Conservation (phyloP, 2,888 invertebrate genomes). For the Cryptophagus acutangulus region DNA sequence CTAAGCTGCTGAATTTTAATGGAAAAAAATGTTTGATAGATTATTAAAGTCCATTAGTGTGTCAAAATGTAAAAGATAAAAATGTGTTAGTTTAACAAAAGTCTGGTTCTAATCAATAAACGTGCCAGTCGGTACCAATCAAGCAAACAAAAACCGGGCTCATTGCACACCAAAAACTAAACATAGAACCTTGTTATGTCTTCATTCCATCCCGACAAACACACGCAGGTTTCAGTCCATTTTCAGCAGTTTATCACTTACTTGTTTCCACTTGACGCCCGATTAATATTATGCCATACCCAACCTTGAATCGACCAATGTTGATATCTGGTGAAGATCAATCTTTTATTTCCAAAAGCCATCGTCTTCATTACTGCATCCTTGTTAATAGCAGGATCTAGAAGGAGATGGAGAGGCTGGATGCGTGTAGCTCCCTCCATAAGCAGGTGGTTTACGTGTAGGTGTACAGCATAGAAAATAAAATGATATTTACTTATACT, state of each 20-base stretch:
- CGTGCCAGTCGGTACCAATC: conserved; percentile 34
- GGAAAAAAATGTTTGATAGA: not conserved
- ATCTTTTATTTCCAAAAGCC: conserved; percentile 32
- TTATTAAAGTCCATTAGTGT: not conserved
- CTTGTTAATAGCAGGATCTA: too few species aligned
- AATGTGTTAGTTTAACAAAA: conserved; percentile 19
- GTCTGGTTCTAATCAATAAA: conserved; percentile 30
- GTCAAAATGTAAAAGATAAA: conserved; percentile 11
- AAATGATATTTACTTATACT: conserved; percentile 19
- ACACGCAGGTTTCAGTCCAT: conserved; percentile 46
- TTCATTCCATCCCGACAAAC: conserved; percentile 43
- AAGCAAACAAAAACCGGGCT: conserved; percentile 21
- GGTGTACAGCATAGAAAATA: conserved; percentile 8
- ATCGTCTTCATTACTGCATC: too few species aligned
- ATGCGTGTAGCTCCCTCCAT: too few species aligned
- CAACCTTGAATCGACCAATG: conserved; percentile 40
- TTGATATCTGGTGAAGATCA: conserved; percentile 40
- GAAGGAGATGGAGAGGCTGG: too few species aligned
- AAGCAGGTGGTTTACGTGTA: conserved; percentile 8
- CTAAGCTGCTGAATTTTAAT: too few species aligned
- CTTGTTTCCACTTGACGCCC: conserved; percentile 49
- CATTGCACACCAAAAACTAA: conserved; percentile 24
- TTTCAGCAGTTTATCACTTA: conserved; percentile 50
- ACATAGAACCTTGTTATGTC: conserved; percentile 41
- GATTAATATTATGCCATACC: conserved; percentile 50